These are phyloP conservation scores for Coptotermes formosanus DNA, from an alignment of 1,140 invertebrate species.

Conservation along the genomic window DNA sequence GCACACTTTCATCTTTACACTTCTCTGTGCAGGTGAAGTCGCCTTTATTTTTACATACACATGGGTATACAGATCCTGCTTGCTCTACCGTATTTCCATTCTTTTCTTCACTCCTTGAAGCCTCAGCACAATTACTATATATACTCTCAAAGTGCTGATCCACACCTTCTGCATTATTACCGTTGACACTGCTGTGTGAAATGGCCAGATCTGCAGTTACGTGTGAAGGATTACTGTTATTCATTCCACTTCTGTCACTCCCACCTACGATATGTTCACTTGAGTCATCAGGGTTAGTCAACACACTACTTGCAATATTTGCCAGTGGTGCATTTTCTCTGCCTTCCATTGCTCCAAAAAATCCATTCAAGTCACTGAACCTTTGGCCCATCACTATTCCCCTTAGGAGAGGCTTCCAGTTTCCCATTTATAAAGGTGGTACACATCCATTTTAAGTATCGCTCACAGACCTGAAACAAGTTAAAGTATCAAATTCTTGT, in stretches of 20 bases:
- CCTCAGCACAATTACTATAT: conserved; percentile 38
- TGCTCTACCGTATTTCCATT: conserved; percentile 34
- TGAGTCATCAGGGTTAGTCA: conserved; percentile 32
- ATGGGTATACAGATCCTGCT: background rate
- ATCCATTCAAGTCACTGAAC: conserved; percentile 40
- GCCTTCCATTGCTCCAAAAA: conserved; percentile 40
- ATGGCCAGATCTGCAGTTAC: background rate
- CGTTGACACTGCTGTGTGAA: conserved; percentile 24
- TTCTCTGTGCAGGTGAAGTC: background rate
- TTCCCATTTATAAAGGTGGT: background rate
- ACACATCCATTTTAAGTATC: background rate
- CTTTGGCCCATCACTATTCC: conserved; percentile 40
- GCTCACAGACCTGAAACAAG: background rate
- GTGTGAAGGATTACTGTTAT: conserved; percentile 31
- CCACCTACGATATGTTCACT: conserved; percentile 24
- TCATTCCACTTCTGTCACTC: background rate
- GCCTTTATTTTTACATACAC: background rate
- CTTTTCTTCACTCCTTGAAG: conserved; percentile 29
- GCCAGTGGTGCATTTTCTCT: conserved; percentile 29
- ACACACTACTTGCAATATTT: conserved; percentile 32
- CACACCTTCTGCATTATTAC: conserved; percentile 35
- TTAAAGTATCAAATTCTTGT: background rate
- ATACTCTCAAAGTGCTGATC: conserved; percentile 40
- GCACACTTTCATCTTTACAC: background rate
- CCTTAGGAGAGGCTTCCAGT: background rate